phyloP scores from a whole-genome alignment of 2,888 invertebrate species.

The Agrotis puta region DNA sequence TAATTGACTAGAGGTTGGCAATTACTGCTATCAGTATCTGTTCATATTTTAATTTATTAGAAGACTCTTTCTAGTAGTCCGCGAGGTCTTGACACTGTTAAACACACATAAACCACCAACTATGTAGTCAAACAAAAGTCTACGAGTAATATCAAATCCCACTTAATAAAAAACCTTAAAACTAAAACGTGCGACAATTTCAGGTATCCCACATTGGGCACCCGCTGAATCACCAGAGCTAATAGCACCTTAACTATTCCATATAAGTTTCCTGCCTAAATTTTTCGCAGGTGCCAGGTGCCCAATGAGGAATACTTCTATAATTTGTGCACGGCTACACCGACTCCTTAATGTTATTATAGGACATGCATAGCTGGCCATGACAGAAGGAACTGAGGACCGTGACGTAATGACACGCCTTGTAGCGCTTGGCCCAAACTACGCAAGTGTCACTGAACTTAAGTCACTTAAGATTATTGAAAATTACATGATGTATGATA shows the following conservation, averaged over 20 bases:
- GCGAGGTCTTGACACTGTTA: not conserved
- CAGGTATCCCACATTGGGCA: no score
- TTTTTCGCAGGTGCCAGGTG: no score
- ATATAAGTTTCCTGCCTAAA: no score
- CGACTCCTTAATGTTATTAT: not conserved
- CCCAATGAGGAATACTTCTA: not conserved
- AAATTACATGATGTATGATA: constrained; percentile 29
- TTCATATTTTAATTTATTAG: constrained; percentile 1
- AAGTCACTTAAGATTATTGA: constrained; percentile 37
- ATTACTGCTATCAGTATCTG: not conserved
- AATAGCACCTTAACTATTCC: no score
- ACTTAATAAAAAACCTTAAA: no score
- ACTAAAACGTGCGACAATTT: no score
- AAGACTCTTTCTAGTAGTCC: not conserved
- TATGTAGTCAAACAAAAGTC: not conserved
- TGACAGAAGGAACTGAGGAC: constrained; percentile 5
- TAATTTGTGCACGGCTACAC: not conserved
- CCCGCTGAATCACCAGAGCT: no score
- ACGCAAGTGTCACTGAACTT: constrained; percentile 54
- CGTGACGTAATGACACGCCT: constrained; percentile 35
- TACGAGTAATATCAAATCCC: no score
- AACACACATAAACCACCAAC: not conserved
- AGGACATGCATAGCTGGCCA: not conserved
- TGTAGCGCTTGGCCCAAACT: constrained; percentile 10
- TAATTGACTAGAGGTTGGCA: constrained; percentile 1